Base-by-base conservation (phyloP, 2,797 vertebrate genomes). In the Fistularia tabacaria region DNA sequence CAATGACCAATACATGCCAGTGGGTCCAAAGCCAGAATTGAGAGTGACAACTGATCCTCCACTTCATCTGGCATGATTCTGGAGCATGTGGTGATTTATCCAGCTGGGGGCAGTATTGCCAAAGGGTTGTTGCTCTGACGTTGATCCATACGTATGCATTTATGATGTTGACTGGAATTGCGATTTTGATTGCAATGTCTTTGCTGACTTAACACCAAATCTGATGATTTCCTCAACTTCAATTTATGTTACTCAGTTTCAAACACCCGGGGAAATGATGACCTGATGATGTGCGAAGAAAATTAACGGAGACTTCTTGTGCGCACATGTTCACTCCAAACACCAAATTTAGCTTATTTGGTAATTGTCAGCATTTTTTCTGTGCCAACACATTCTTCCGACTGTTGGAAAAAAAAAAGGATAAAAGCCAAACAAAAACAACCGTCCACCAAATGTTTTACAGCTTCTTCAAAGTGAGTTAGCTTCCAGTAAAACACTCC, bases 51-150 rank as follows among this genome's bases (percentile, higher is more conserved):
- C 45, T 14, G 14, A 14, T 46, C 9, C 3, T 53, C 6, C 3
- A 11, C 42, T 38, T 14, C 6, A 41, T 36, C 57, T 10, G 7
- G 36, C 52, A 49, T n/a, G 10, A 6, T 7, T 49, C 36, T 38
- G 25, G 13, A 8, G 59, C 37, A 39, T 36, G 0, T 11, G 38
- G 38, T 9, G 0, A 4, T 9, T 63, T 38, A 0, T 69, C 81
- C 87, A 83, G 59, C 64, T 68, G 84, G 64, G 70, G 86, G 85
- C 76, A 75, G 69, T 45, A 72, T 62, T 76, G 41, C 39, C 68
- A 37, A 57, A 1, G 1, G 6, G 39, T 39, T 36, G 36, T 11
- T 36, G 8, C 3, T 15, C 8, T 6, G 3, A 3, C 39, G 10
- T 8, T 8, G 10, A 40, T 3, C 39, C 39, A 40, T 7, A 7